phyloP scores from a whole-genome alignment of 1,140 invertebrate species.

The Amphibalanus amphitrite region DNA sequence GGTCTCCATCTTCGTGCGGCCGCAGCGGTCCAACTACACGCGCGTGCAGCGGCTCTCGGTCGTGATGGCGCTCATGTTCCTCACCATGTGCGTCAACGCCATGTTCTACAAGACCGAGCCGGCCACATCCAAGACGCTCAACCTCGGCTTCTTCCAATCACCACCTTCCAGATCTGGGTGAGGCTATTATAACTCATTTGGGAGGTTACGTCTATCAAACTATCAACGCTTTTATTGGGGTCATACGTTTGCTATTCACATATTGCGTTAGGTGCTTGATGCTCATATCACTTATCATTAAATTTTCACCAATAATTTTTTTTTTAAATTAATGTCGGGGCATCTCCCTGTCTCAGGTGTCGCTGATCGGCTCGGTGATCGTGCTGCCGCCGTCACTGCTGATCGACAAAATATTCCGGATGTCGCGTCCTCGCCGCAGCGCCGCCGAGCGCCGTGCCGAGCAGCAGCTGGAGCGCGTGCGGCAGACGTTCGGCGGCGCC shows the following conservation, averaged over 20 bases:
- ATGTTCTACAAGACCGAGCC: constrained; percentile 26
- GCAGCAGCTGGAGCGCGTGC: constrained; percentile 8
- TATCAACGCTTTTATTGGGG: no score
- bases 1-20: constrained; percentile 26
- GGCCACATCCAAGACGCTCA: constrained; percentile 5
- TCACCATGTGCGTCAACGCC: constrained; percentile 30
- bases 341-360: no score
- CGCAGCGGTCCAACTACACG: constrained; percentile 26
- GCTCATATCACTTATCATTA: no score
- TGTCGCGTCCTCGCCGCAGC: constrained; percentile 7
- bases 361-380: constrained; percentile 10
- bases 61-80: constrained; percentile 26
- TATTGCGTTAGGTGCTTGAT: no score
- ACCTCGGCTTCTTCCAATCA: constrained; percentile 10
- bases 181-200: no score
- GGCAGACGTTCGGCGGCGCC: neutral
- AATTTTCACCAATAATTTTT: no score
- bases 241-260: no score
- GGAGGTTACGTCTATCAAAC: no score
- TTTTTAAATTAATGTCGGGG: no score
- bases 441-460: constrained; percentile 10
- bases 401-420: constrained; percentile 10
- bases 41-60: constrained; percentile 28
- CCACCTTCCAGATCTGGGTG: constrained; percentile 12
- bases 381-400: constrained; percentile 5